Base-by-base conservation (phyloP, 2,888 invertebrate genomes). In the Calameuta idolon region DNA sequence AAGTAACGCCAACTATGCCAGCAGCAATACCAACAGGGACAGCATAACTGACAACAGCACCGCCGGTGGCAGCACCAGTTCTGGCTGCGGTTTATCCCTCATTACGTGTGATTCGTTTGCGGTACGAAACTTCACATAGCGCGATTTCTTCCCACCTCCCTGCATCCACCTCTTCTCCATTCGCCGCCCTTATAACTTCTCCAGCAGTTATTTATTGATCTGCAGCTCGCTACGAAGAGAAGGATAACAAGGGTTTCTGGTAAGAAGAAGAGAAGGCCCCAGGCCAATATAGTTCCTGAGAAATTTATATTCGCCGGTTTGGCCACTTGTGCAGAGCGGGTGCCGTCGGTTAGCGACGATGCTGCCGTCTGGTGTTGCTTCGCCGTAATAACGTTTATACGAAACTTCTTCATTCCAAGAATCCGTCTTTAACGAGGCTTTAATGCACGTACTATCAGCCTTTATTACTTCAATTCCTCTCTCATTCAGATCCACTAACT, bases 21-120 rank as follows among this genome's bases (percentile, higher is more conserved):
- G 15, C 40, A 40, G 40, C 15, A 40, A 5, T 40, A 40, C 40
- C 40, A 40, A 40, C 40, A 40, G 4, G 11, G 69, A 69, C 69
- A 69, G 23, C 69, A 33, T 33, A n/a, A 69, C 30, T 33, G 69
- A 69, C 69, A 33, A 33, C 69, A 69, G 69, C 33, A 69, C 15
- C 69, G 69, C 31, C 30, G 23, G 33, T 34, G 73, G 12, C 68
- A 73, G 76, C 74, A 76, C 81, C 77, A 79, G 84, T 80, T 71
- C 77, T 74, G 69, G 77, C 74, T 86, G 85, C 81, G 87, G 87
- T 87, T 87, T 85, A 83, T 85, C 83, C 85, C 87, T 86, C 87
- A 84, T 87, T 87, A 87, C 85, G 81, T 82, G 85, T 83, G 84
- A 87, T 87, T 86, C 86, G 87, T 87, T 87, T 84, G 87, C 83